Conservation (phyloP, 1,140 invertebrate species). For the Sipha flava region DNA sequence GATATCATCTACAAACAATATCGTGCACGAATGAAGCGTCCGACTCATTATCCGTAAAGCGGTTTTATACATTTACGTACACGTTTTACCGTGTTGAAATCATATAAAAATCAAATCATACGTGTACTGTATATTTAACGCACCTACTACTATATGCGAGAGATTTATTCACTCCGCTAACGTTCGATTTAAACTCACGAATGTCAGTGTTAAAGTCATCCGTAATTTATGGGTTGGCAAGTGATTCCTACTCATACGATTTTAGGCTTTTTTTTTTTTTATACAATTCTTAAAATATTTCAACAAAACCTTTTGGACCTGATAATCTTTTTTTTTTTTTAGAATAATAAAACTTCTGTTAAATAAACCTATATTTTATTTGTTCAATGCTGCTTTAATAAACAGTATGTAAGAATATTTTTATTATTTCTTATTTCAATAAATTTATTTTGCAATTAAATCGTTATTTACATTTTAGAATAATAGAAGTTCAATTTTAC, state of each 20-base stretch:
- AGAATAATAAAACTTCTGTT: no score
- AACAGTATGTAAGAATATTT: no score
- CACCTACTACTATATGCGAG: no score
- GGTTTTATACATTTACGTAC: neutral
- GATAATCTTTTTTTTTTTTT: no score
- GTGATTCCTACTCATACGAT: slow-evolving; percentile 2
- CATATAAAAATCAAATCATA: neutral
- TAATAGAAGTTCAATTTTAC: no score
- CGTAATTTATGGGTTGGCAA: slow-evolving; percentile 22
- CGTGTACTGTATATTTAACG: neutral
- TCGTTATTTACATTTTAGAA: no score
- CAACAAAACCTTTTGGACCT: neutral
- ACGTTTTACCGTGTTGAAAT: neutral
- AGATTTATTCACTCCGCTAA: neutral
- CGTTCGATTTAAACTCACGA: neutral
- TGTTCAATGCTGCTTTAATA: no score
- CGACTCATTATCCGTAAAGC: neutral
- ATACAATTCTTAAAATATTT: neutral
- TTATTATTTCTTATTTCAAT: no score
- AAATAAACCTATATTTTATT: no score
- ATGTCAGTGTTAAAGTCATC: neutral
- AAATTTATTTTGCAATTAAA: no score
- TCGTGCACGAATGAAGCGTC: neutral
- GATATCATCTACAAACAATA: neutral
- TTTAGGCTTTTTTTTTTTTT: neutral